These are phyloP conservation scores for Penaeus chinensis DNA, from an alignment of 1,140 invertebrate species.

Conservation along the genomic window DNA sequence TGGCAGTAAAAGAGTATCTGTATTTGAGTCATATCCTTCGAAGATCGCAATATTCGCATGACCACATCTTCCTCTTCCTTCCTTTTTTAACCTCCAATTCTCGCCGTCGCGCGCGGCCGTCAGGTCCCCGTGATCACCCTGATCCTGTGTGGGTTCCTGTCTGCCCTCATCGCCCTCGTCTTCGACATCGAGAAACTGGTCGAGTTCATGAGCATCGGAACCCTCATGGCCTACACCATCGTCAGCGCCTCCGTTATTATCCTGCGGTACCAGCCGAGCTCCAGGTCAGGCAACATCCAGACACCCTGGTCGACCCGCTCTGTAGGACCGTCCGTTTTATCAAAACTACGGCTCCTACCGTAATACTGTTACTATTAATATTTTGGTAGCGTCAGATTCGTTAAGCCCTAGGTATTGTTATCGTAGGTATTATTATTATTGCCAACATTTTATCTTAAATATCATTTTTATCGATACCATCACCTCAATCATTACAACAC, in stretches of 20 bases:
- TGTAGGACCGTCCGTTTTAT: not conserved
- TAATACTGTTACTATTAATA: not conserved
- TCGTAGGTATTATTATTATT: no score
- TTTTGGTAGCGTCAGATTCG: no score
- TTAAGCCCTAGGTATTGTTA: no score
- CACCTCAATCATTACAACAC: no score
- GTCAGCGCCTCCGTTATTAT: slow-evolving; percentile 90
- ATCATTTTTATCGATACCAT: no score
- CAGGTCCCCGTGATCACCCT: slow-evolving; percentile 84
- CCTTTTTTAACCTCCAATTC: not conserved
- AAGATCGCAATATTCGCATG: no score
- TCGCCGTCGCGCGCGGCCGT: not conserved
- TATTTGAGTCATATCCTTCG: no score
- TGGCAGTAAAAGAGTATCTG: no score
- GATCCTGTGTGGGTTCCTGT: slow-evolving; percentile 80
- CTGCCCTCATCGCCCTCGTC: slow-evolving; percentile 83
- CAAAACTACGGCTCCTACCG: not conserved
- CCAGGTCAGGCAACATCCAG: slow-evolving; percentile 19
- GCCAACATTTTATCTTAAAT: no score
- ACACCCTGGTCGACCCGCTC: no score
- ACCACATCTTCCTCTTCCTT: not conserved
- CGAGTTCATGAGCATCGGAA: slow-evolving; percentile 95
- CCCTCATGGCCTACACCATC: slow-evolving; percentile 89
- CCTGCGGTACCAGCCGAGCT: slow-evolving; percentile 80
- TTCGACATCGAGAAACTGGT: slow-evolving; percentile 92